Base-by-base conservation (phyloP, 2,797 vertebrate genomes). In the Rhinella marina region DNA sequence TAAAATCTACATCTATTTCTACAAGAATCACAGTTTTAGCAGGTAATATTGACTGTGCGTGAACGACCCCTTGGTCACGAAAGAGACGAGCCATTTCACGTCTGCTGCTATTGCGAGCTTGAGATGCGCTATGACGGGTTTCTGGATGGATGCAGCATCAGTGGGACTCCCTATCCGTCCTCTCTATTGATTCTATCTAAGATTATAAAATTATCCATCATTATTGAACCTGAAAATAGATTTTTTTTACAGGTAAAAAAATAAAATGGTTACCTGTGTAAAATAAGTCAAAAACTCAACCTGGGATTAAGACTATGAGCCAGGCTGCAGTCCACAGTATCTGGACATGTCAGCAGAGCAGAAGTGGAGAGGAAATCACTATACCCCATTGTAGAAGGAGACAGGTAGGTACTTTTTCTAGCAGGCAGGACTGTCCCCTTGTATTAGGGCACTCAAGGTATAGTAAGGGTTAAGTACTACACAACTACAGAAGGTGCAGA, bases 161-260 rank as follows among this genome's bases (percentile, higher is more conserved):
- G 70, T 21, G 81, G 75, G 64, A 64, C 78, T 66, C 21, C 87
- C 0, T 57, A 56, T 70, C 84, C 90, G 1, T 0, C 41, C 76
- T 81, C 81, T 72, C 32, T 90, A 86, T 88, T 90, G 78, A 16
- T 57, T 41, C 59, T 6, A 0, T 73, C 82, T 88, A 87, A 75
- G 52, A n/a, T 75, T 85, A 84, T 80, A 83, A 92, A 56, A 89
- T 54, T 81, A 90, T 84, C 75, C 73, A 25, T 13, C 17, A 29
- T 68, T 78, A 54, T 62, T 87, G 90, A 0, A 0, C 90, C 75
- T 88, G 23, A 88, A 90, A 91, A 91, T 56, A 90, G 90, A 88
- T 29, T 76, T 84, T 90, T 32, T 41, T 41, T 41, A 41, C 41
- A 41, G 41, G 41, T 82, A 87, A 90, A 77, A 84, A 52, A 77